Evolutionary conservation across 2,113 vertebrate genomes (phyloP).

Genomic region (Pangasianodon gigas): DNA sequence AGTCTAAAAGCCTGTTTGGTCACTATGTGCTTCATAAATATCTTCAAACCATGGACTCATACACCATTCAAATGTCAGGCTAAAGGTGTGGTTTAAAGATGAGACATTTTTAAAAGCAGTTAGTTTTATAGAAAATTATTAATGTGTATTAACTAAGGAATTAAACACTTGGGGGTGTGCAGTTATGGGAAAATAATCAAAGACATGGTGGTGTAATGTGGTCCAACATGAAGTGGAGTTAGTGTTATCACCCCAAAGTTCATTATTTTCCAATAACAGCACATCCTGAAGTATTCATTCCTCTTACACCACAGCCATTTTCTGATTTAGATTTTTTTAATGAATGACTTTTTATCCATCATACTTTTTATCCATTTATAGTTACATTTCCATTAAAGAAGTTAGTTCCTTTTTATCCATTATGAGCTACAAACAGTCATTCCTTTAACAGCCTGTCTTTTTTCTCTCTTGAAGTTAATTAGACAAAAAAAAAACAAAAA

Average conservation of each 20-base stretch:
- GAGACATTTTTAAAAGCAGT: background rate
- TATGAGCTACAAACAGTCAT: background rate
- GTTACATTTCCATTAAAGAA: background rate
- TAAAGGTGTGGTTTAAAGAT: background rate
- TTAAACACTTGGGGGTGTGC: background rate
- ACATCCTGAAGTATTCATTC: background rate
- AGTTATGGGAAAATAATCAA: background rate
- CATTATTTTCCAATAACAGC: background rate
- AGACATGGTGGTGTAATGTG: background rate
- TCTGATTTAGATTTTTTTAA: background rate
- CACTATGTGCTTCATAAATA: background rate
- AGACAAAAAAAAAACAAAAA: background rate
- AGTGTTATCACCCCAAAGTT: background rate
- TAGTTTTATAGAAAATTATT: background rate
- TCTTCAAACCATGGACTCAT: background rate
- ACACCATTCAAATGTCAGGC: background rate
- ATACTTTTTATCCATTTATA: background rate
- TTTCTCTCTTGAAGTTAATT: background rate
- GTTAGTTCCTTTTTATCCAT: background rate
- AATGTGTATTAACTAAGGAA: background rate
- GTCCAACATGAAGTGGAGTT: background rate
- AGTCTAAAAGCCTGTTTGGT: background rate
- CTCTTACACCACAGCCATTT: background rate
- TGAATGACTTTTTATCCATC: too few species aligned
- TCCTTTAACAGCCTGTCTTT: background rate